phyloP scores from a whole-genome alignment of 2,113 vertebrate genomes.

The Eulacestoma nigropectus region DNA sequence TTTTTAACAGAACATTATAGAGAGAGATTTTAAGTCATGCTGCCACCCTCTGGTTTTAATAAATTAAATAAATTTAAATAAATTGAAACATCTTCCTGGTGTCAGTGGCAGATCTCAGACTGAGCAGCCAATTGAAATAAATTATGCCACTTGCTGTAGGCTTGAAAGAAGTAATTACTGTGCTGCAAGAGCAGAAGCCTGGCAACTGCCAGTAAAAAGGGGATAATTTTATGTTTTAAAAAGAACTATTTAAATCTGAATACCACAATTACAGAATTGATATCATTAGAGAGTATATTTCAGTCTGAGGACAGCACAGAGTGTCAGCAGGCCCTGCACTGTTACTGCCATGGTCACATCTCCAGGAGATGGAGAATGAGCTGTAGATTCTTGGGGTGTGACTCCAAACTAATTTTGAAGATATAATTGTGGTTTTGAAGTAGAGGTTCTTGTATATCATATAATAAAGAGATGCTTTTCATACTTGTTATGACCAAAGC shows the following conservation, averaged over 20 bases:
- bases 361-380: neutral
- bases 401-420: neutral
- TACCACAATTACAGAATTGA: neutral
- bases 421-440: neutral
- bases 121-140: neutral
- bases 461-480: neutral
- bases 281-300: neutral
- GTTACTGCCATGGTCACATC: neutral
- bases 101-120: neutral
- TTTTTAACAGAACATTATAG: neutral
- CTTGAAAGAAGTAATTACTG: neutral
- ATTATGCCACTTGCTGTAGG: neutral
- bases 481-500: neutral
- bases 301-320: neutral
- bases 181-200: neutral
- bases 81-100: neutral
- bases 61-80: neutral
- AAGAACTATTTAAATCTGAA: neutral
- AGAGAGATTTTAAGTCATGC: neutral
- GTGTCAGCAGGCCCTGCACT: neutral
- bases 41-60: neutral
- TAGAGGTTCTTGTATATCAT: neutral
- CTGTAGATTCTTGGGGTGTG: neutral
- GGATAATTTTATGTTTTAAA: neutral
- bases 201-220: neutral